phyloP scores from a whole-genome alignment of 2,113 vertebrate species.

The Otocyon megalotis region DNA sequence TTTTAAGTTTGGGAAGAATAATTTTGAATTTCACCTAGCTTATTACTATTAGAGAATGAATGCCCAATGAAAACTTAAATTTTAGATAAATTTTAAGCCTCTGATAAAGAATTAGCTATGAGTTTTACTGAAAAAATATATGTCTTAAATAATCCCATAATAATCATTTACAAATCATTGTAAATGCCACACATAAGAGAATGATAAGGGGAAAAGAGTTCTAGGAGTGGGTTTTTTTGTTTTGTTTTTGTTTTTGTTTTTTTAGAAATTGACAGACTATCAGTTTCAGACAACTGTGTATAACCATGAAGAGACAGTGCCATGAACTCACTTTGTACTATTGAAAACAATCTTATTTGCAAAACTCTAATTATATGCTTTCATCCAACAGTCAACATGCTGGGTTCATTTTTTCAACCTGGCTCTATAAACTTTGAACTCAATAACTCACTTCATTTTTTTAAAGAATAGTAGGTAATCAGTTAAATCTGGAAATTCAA shows the following conservation, averaged over 20 bases:
- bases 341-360: background rate
- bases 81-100: background rate
- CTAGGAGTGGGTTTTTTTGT: background rate
- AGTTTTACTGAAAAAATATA: background rate
- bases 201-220: background rate
- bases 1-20: conserved; percentile 31
- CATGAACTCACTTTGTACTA: background rate
- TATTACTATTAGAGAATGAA: background rate
- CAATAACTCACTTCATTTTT: background rate
- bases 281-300: background rate
- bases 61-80: background rate
- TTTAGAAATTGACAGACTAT: background rate
- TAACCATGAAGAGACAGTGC: background rate
- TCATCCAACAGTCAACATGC: background rate
- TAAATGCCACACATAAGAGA: background rate
- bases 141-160: background rate
- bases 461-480: background rate
- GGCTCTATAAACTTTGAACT: background rate
- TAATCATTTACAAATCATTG: conserved; percentile 26
- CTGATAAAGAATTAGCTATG: background rate
- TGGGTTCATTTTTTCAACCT: background rate
- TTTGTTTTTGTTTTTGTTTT: background rate
- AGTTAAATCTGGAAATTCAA: conserved; percentile 22
- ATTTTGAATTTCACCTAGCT: background rate
- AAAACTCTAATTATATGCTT: conserved; percentile 11